Conservation (phyloP, 2,888 invertebrate genomes). For the Dynastes hyllus region DNA sequence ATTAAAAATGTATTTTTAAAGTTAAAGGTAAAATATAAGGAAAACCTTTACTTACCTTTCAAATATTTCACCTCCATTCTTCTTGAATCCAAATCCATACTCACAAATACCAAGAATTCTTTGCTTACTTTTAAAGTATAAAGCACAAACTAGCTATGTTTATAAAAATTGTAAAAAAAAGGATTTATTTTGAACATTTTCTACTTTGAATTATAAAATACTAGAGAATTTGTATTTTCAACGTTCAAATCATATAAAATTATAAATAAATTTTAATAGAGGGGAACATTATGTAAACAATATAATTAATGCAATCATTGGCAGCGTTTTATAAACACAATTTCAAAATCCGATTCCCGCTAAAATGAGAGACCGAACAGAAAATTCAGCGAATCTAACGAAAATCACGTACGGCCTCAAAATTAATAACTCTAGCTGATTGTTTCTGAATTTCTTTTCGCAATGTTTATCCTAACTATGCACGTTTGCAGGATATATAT, state of each 20-base stretch:
- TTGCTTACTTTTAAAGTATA: no score
- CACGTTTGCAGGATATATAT: background rate
- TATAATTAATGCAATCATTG: slow-evolving; percentile 1
- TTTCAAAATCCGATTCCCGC: slow-evolving; percentile 16
- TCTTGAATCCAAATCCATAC: background rate
- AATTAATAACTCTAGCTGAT: slow-evolving; percentile 4
- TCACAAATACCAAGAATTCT: background rate
- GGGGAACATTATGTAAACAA: background rate
- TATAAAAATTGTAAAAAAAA: no score
- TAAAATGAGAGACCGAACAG: background rate
- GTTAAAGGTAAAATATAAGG: background rate
- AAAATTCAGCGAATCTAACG: slow-evolving; percentile 6
- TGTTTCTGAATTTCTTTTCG: background rate
- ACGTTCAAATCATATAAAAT: no score
- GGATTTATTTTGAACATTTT: no score
- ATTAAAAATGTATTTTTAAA: background rate
- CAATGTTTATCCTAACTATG: no score
- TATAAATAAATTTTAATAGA: slow-evolving; percentile 2
- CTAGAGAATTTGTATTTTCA: no score
- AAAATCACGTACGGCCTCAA: slow-evolving; percentile 12
- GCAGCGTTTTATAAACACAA: slow-evolving; percentile 21
- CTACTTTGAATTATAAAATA: no score
- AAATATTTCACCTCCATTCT: background rate
- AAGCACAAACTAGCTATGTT: no score
- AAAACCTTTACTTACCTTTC: slow-evolving; percentile 8